Base-by-base conservation (phyloP, 2,113 vertebrate species). In the Cynocephalus volans region DNA sequence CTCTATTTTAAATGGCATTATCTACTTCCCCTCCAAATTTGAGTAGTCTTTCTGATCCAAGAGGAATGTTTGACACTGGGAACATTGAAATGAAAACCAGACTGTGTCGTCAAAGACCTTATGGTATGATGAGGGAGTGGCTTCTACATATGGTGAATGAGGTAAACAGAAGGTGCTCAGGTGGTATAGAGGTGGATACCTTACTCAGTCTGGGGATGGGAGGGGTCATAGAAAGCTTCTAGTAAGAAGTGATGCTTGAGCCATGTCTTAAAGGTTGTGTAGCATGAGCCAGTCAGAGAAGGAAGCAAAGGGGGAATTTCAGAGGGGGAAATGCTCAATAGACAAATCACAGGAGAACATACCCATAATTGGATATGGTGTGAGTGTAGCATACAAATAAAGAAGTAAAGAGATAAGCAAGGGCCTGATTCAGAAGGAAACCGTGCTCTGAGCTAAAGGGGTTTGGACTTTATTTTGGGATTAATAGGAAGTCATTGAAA, bases 1-100 rank as follows among this genome's bases (percentile, higher is more conserved):
- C 33, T 79, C 83, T 89, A 76, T 93, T 93, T 93, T 93, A 52
- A 75, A 60, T 64, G 52, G 65, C 79, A 81, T 88, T 91, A 64
- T 58, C 54, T 87, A 80, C 13, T 94, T 94, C 12, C 31, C 50
- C 56, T 75, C 65, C 87, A 6, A 95, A 70, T 80, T 24, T 62
- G 82, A 75, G 52, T 93, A 84, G 33, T 65, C 24, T 67, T 88
- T 84, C 82, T 88, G 50, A 92, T 50, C 10, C 69, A 95, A 86
- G 93, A 93, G 91, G 41, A 24, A 24, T 45, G 33, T 41, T 70
- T 83, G 86, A 77, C 54, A 28, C 80, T 65, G 48, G 48, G 70
- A 88, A 76, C 9, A 31, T 18, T 28, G 45, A 95, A n/a, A 28
- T 73, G 45, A 60, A 58, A 87, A 95, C 75, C 36, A 92, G 88